Evolutionary conservation across 2,888 invertebrate species (phyloP).

Genomic region (Xestia xanthographa): DNA sequence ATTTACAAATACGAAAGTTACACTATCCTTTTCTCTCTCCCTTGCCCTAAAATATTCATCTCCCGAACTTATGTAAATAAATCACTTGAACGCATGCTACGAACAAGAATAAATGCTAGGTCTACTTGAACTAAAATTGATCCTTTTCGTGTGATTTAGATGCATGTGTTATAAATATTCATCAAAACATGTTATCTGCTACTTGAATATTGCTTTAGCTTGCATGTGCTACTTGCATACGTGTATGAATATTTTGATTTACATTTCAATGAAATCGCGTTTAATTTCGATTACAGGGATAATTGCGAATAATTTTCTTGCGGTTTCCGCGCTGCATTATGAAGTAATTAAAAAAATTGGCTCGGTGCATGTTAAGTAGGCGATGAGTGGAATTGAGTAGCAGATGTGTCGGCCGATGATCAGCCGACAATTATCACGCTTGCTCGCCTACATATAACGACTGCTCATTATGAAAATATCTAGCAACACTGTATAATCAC

Average conservation of each 20-base stretch:
- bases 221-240: constrained; percentile 19
- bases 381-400: constrained; percentile 73
- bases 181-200: constrained; percentile 19
- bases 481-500: constrained; percentile 62
- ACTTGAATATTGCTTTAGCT: constrained; percentile 22
- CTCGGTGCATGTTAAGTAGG: constrained; percentile 71
- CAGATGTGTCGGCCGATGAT: constrained; percentile 74
- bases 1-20: not conserved
- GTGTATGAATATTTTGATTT: constrained; percentile 44
- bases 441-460: constrained; percentile 76
- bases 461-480: constrained; percentile 71
- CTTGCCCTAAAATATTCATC: not conserved
- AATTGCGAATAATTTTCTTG: constrained; percentile 72
- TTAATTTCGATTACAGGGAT: constrained; percentile 66
- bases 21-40: not conserved
- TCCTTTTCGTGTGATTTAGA: constrained; percentile 18
- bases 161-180: constrained; percentile 43
- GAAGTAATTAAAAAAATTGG: constrained; percentile 70
- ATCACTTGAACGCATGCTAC: constrained; percentile 8
- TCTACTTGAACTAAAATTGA: constrained; percentile 29
- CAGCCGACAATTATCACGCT: constrained; percentile 80
- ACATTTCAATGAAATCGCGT: constrained; percentile 61
- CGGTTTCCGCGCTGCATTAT: constrained; percentile 71
- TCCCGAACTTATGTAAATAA: not conserved
- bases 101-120: constrained; percentile 25